These are phyloP conservation scores for Poeciliopsis turrubarensis DNA, from an alignment of 2,113 vertebrate species.

Conservation along the genomic window DNA sequence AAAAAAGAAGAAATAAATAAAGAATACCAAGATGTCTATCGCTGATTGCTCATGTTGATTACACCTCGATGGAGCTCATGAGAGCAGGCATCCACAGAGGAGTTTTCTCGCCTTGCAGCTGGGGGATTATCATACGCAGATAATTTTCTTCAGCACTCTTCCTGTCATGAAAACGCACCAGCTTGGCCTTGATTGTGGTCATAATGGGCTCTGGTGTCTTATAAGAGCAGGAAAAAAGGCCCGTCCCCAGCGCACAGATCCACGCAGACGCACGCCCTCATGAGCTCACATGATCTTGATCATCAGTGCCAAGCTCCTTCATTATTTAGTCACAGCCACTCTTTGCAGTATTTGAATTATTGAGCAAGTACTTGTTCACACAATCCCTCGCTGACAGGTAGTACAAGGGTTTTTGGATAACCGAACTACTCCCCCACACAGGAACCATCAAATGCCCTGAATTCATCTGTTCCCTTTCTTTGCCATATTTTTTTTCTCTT, in stretches of 20 bases:
- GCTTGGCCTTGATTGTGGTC: conserved; percentile 37
- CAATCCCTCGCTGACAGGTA: conserved; percentile 74
- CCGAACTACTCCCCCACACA: conserved; percentile 45
- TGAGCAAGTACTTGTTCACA: conserved; percentile 79
- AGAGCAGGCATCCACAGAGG: conserved; percentile 14
- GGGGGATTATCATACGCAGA: conserved; percentile 31
- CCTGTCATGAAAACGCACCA: conserved; percentile 33
- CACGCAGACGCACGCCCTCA: conserved; percentile 17
- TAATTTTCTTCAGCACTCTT: conserved; percentile 37
- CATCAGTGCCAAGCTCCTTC: conserved; percentile 70
- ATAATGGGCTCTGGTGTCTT: conserved; percentile 31
- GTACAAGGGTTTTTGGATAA: conserved; percentile 67
- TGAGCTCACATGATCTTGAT: conserved; percentile 54
- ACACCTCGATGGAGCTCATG: conserved; percentile 25
- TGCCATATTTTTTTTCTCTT: conserved; percentile 7
- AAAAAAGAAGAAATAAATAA: neutral
- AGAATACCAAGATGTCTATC: neutral
- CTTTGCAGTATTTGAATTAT: conserved; percentile 77
- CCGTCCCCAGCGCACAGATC: neutral
- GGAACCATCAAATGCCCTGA: conserved; percentile 20
- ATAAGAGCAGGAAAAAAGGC: conserved; percentile 29
- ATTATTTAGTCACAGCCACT: conserved; percentile 81
- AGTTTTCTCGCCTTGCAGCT: conserved; percentile 6
- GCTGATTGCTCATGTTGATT: conserved; percentile 50
- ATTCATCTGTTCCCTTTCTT: conserved; percentile 26